Evolutionary conservation across 1,140 invertebrate species (phyloP).

Genomic region (Drosophila parabipectinata): DNA sequence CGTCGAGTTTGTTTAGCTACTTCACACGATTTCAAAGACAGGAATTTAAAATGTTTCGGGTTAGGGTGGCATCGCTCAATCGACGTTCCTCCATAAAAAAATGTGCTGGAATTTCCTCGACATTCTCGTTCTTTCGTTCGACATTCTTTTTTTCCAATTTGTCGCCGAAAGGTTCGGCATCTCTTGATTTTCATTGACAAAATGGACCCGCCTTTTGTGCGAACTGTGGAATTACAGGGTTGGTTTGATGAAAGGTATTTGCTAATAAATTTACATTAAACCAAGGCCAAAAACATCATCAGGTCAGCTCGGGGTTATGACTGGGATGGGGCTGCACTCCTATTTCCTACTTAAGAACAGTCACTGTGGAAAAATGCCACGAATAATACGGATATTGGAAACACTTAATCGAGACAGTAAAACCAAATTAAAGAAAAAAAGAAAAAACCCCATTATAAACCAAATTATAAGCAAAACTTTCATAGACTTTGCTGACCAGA

Average conservation of each 20-base stretch:
- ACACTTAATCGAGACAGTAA: too few relatives aligned
- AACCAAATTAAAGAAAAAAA: neutral
- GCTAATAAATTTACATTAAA: constrained; percentile 48
- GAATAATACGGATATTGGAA: too few relatives aligned
- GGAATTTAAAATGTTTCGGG: neutral
- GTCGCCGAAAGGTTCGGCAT: constrained; percentile 60
- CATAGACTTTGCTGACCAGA: neutral
- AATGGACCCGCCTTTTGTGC: constrained; percentile 55
- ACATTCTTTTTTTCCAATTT: constrained; percentile 8
- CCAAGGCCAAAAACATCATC: constrained; percentile 15
- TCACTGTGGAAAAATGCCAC: too few relatives aligned
- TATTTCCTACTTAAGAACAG: too few relatives aligned
- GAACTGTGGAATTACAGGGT: constrained; percentile 7
- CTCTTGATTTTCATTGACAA: constrained; percentile 54
- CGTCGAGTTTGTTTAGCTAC: constrained; percentile 69
- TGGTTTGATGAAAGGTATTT: constrained; percentile 31
- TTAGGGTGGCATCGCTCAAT: constrained; percentile 54
- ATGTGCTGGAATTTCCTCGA: constrained; percentile 64
- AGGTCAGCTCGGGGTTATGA: neutral
- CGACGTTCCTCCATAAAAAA: constrained; percentile 74
- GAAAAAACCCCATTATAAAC: neutral
- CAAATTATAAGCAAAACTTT: neutral
- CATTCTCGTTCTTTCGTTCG: constrained; percentile 43
- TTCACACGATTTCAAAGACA: constrained; percentile 19
- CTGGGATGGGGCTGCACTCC: too few relatives aligned